These are phyloP conservation scores for Aurelia aurita DNA, from an alignment of 30 jellyfish, hydroid and myxozoan genomes.

Conservation along the genomic window DNA sequence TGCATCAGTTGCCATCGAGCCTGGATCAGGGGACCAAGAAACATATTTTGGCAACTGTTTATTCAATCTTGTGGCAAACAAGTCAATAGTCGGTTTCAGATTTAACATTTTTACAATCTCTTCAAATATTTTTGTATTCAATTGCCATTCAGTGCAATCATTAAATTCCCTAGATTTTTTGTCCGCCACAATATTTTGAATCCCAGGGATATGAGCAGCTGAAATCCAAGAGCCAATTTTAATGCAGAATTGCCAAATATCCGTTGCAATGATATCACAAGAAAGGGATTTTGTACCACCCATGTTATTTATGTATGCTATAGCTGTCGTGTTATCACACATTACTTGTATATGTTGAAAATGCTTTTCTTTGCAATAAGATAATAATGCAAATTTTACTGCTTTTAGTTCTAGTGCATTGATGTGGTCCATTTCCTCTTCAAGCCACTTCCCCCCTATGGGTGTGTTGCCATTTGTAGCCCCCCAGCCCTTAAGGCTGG, in stretches of 20 bases:
- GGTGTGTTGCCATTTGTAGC: no score
- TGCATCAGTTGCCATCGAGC: constrained; percentile 19
- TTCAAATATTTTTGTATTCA: not conserved
- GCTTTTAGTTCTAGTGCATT: not conserved
- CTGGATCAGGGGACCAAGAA: constrained; percentile 44
- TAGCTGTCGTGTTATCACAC: constrained; percentile 34
- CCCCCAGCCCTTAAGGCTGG: no score
- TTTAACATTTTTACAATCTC: no score
- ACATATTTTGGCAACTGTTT: constrained; percentile 7
- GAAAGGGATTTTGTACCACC: not conserved
- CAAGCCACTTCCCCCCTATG: no score
- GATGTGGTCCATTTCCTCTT: not conserved
- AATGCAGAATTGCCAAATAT: constrained; percentile 22
- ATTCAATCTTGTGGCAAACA: constrained; percentile 30
- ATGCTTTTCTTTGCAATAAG: not conserved
- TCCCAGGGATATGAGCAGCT: constrained; percentile 48
- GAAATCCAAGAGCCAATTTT: constrained; percentile 4
- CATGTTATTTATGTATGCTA: constrained; percentile 30
- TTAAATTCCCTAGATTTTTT: not conserved
- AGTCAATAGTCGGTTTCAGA: not conserved
- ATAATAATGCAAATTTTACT: not conserved
- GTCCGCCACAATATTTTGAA: constrained; percentile 3
- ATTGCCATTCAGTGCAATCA: constrained; percentile 15
- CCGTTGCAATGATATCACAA: constrained; percentile 12
- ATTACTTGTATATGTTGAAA: not conserved